Evolutionary conservation across 2,113 vertebrate species (phyloP).

Genomic region (Dryoscopus gambensis): DNA sequence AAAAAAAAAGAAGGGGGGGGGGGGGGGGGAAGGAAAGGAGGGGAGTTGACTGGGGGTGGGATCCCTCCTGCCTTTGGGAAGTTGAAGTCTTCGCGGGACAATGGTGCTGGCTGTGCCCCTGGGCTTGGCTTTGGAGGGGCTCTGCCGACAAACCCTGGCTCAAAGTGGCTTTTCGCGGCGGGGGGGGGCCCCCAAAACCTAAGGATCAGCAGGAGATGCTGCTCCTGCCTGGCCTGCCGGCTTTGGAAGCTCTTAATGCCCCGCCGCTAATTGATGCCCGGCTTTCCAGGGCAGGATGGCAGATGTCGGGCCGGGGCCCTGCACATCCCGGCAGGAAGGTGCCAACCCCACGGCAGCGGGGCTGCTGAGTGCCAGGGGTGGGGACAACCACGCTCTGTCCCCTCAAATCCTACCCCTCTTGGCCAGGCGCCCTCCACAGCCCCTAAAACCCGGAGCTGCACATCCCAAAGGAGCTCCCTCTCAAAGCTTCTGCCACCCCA

Average conservation of each 20-base stretch:
- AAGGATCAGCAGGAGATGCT: fast-evolving
- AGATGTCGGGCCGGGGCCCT: no score
- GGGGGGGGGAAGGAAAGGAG: fast-evolving
- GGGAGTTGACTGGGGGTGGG: not conserved
- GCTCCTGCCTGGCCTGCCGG: fast-evolving
- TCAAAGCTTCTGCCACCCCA: not conserved
- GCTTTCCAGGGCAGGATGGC: not conserved
- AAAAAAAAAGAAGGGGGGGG: no score
- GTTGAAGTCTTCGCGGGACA: not conserved
- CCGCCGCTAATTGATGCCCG: not conserved
- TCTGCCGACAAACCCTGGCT: not conserved
- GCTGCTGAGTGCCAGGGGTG: not conserved
- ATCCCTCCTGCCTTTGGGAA: not conserved
- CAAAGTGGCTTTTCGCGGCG: not conserved
- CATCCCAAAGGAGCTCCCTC: fast-evolving
- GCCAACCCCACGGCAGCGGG: fast-evolving
- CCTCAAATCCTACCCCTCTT: no score
- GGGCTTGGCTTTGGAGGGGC: not conserved
- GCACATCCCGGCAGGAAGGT: not conserved
- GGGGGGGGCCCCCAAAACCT: not conserved
- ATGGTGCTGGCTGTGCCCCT: not conserved
- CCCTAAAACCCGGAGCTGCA: not conserved
- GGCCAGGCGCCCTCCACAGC: fast-evolving
- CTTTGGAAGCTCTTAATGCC: not conserved
- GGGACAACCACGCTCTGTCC: fast-evolving